A percentile compares a stretch with the other conserved stretches of the same genome.
Conservation (phyloP, 2,113 vertebrate genomes). For the Cebus imitator region DNA sequence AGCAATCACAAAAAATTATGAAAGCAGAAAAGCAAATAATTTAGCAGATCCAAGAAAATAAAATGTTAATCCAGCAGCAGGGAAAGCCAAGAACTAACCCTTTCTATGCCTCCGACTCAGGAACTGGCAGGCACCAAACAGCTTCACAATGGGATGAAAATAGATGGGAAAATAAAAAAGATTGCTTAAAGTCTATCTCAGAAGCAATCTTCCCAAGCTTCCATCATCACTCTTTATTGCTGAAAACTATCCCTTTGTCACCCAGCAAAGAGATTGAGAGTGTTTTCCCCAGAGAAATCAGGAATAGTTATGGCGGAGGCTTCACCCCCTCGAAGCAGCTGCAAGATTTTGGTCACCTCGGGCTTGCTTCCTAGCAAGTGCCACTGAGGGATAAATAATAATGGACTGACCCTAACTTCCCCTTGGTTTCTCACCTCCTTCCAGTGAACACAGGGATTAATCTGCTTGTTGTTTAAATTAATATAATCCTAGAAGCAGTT, state of each 20-base stretch:
- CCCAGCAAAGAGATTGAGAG: neutral
- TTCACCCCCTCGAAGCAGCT: neutral
- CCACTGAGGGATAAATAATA: neutral
- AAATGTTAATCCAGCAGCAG: neutral
- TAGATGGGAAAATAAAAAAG: neutral
- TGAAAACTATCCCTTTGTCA: neutral
- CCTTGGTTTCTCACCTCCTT: neutral
- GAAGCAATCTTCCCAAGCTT: neutral
- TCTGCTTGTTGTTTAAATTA: neutral
- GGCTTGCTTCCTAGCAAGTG: neutral
- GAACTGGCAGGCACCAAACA: neutral
- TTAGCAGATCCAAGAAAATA: neutral
- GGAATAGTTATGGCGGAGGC: neutral
- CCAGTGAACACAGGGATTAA: slow-evolving; percentile 18
- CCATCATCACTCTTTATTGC: neutral
- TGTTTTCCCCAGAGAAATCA: neutral
- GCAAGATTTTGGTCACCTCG: neutral
- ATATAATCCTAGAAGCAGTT: neutral
- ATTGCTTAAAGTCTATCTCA: neutral
- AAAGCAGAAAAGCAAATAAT: neutral
- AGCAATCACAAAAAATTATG: neutral
- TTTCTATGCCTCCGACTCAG: neutral
- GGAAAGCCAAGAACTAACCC: neutral
- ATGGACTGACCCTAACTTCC: neutral
- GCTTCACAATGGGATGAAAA: neutral